These are phyloP conservation scores for Stichodactyla mertensii DNA, from an alignment of 64 coral and sea anemone genomes.

Conservation along the genomic window DNA sequence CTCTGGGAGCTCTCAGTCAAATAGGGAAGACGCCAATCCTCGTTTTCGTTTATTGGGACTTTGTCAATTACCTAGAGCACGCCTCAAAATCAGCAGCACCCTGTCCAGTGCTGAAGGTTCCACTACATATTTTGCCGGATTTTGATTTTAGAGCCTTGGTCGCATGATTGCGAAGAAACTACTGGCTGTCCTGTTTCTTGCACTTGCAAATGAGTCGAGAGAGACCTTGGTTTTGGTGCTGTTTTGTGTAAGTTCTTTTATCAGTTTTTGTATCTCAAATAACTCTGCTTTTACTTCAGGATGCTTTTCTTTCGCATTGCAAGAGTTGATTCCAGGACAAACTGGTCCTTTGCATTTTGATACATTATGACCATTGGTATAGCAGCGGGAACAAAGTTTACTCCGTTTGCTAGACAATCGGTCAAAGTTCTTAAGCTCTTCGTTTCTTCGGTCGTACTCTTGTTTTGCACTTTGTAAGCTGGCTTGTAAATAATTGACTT, in stretches of 20 bases:
- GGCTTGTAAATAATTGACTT: background rate
- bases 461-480: background rate
- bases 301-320: background rate
- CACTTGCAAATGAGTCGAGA: background rate
- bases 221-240: background rate
- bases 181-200: background rate
- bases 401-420: background rate
- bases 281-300: background rate
- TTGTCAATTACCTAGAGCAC: slow-evolving; percentile 7
- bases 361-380: slow-evolving; percentile 33
- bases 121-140: background rate
- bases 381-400: slow-evolving; percentile 29
- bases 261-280: background rate
- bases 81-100: slow-evolving; percentile 8
- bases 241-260: slow-evolving; percentile 6
- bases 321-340: background rate
- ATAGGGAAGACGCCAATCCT: slow-evolving; percentile 7
- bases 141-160: background rate
- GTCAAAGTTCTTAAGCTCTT: background rate
- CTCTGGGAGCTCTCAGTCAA: slow-evolving; percentile 16
- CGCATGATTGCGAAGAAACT: slow-evolving; percentile 21
- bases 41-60: slow-evolving; percentile 5
- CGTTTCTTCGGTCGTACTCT: background rate
- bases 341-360: background rate
- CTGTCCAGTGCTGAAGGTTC: slow-evolving; percentile 15